These are phyloP conservation scores for Hyposoter didymator DNA, from an alignment of 2,888 invertebrate genomes.

Conservation along the genomic window DNA sequence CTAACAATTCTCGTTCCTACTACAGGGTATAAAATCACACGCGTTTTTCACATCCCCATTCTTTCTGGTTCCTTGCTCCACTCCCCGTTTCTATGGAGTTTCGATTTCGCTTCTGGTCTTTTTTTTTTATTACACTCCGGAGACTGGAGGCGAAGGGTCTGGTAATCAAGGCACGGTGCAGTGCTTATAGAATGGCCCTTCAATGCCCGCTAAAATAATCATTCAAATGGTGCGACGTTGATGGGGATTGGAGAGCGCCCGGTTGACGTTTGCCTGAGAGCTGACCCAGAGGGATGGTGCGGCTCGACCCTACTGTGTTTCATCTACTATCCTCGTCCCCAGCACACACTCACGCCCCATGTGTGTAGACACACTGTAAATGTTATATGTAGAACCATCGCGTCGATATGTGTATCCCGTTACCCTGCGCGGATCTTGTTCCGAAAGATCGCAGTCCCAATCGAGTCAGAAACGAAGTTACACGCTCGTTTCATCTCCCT, in stretches of 20 bases:
- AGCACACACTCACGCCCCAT: neutral
- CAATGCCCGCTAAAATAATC: constrained; percentile 66
- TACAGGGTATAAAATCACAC: constrained; percentile 7
- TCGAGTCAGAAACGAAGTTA: constrained; percentile 78
- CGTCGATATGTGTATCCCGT: neutral
- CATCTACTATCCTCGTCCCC: constrained; percentile 32
- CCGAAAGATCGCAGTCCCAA: constrained; percentile 77
- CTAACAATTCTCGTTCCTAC: constrained; percentile 25
- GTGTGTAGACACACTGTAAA: neutral
- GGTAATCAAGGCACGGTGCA: constrained; percentile 49
- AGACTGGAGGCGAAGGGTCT: constrained; percentile 39
- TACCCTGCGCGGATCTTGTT: constrained; percentile 57
- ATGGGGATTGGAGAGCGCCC: constrained; percentile 12
- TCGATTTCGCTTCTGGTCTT: constrained; percentile 47
- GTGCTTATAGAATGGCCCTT: constrained; percentile 34
- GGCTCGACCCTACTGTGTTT: constrained; percentile 34
- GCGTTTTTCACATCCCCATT: constrained; percentile 1
- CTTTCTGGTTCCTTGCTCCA: neutral
- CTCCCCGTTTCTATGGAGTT: constrained; percentile 35
- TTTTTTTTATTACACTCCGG: constrained; percentile 55
- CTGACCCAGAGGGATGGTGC: constrained; percentile 42
- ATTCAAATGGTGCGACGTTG: constrained; percentile 62
- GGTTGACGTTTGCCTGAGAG: constrained; percentile 51
- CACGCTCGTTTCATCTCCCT: constrained; percentile 75
- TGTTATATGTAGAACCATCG: neutral